phyloP scores from a whole-genome alignment of 2,113 vertebrate genomes.

The Pelvicachromis taeniatus region DNA sequence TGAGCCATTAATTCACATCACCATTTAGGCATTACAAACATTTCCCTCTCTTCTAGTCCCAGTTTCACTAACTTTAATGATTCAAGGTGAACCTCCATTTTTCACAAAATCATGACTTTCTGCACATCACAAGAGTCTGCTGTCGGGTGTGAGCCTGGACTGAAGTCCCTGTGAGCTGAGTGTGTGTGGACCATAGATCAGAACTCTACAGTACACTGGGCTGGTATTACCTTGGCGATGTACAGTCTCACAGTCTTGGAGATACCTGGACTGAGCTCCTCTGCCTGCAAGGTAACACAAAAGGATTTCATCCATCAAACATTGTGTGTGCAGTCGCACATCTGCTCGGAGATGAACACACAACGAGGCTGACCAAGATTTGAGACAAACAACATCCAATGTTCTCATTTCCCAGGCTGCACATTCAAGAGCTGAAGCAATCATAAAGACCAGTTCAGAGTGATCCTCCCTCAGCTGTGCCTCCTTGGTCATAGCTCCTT shows the following conservation, averaged over 20 bases:
- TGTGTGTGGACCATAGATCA: neutral
- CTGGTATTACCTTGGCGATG: constrained; percentile 81
- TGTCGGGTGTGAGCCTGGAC: neutral
- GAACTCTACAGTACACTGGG: neutral
- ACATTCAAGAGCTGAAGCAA: neutral
- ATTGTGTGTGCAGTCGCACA: neutral
- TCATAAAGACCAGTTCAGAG: neutral
- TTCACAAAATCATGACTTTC: neutral
- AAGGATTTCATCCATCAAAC: neutral
- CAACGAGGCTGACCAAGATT: accelerated
- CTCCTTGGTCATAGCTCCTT: neutral
- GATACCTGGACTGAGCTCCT: constrained; percentile 85
- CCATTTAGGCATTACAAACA: neutral
- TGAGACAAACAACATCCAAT: neutral
- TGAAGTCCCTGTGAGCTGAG: neutral
- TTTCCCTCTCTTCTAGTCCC: neutral
- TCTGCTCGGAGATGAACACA: neutral
- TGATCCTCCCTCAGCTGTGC: neutral
- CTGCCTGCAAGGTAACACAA: constrained; percentile 63
- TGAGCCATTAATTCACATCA: neutral
- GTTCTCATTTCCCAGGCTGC: neutral
- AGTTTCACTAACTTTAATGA: neutral
- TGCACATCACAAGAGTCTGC: neutral
- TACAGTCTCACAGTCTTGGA: constrained; percentile 85
- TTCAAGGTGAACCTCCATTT: neutral